phyloP scores from a whole-genome alignment of 2,113 vertebrate genomes.

The Clarias batrachus region DNA sequence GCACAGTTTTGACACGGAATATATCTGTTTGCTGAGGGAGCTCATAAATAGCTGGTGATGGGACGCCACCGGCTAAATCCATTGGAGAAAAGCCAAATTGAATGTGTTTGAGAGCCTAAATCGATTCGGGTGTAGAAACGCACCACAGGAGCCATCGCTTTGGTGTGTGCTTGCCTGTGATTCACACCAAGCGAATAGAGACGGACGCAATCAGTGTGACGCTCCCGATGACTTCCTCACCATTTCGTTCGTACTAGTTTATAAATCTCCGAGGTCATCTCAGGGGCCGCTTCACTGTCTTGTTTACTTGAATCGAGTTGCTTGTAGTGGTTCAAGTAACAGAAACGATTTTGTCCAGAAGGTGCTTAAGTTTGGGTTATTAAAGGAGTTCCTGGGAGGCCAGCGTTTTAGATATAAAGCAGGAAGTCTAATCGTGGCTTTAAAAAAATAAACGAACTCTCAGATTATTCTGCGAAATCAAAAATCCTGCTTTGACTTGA shows the following conservation, averaged over 20 bases:
- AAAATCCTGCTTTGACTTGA: too few species aligned
- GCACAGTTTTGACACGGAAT: constrained; percentile 19
- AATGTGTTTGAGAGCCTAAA: constrained; percentile 48
- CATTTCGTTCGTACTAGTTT: neutral
- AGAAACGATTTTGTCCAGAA: neutral
- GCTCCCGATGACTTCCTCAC: neutral
- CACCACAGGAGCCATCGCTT: constrained; percentile 20
- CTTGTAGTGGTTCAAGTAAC: neutral
- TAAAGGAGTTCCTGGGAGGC: too few species aligned
- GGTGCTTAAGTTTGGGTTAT: neutral
- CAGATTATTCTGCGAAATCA: too few species aligned
- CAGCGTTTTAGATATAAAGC: too few species aligned
- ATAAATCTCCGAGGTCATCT: neutral
- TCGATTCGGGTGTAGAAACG: constrained; percentile 35
- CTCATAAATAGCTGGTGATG: constrained; percentile 28
- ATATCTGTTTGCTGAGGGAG: constrained; percentile 6
- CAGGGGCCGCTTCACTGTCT: neutral
- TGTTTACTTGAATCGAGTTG: constrained; percentile 1
- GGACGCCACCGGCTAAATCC: constrained; percentile 39
- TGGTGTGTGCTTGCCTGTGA: neutral
- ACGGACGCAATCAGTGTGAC: neutral
- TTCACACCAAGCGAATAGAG: neutral
- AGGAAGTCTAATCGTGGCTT: too few species aligned
- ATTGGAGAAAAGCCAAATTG: constrained; percentile 45
- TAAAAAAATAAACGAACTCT: too few species aligned